Percentiles rank a stretch among this genome's conserved stretches.
Conservation (phyloP, 2,888 invertebrate species). For the Lithophane ornitopus region DNA sequence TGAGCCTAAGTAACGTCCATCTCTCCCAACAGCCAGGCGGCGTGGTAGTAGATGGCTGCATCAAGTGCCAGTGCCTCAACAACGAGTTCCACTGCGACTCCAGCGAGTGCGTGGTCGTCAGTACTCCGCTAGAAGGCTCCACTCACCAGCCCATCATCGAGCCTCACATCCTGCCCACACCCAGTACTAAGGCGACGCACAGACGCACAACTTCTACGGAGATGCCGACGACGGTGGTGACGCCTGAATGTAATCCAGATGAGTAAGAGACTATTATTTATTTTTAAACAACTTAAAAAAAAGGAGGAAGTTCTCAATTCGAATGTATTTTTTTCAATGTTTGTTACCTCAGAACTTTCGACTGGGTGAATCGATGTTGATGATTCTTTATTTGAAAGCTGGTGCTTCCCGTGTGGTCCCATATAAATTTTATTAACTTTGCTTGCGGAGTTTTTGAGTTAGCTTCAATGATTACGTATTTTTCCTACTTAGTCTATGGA, state of each 20-base stretch:
- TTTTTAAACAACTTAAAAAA: not conserved
- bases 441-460: too few relatives aligned
- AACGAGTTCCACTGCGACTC: constrained; percentile 94
- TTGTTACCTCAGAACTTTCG: too few relatives aligned
- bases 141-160: constrained; percentile 72
- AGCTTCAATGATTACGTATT: too few relatives aligned
- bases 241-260: constrained; percentile 61
- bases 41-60: constrained; percentile 91
- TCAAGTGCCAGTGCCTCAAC: constrained; percentile 95
- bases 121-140: constrained; percentile 65
- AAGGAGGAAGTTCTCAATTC: too few relatives aligned
- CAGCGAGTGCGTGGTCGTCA: constrained; percentile 83
- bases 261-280: constrained; percentile 57
- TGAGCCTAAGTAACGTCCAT: too few relatives aligned
- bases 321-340: too few relatives aligned
- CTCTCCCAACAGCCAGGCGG: constrained; percentile 92
- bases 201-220: constrained; percentile 65
- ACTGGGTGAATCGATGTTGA: too few relatives aligned
- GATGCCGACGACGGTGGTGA: constrained; percentile 71
- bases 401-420: too few relatives aligned
- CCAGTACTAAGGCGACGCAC: not conserved
- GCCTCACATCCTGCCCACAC: constrained; percentile 43
- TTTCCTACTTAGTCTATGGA: too few relatives aligned
- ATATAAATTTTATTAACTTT: too few relatives aligned
- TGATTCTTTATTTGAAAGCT: too few relatives aligned